Evolutionary conservation across 2,113 vertebrate species (phyloP).

Genomic region (Grammomys surdaster): DNA sequence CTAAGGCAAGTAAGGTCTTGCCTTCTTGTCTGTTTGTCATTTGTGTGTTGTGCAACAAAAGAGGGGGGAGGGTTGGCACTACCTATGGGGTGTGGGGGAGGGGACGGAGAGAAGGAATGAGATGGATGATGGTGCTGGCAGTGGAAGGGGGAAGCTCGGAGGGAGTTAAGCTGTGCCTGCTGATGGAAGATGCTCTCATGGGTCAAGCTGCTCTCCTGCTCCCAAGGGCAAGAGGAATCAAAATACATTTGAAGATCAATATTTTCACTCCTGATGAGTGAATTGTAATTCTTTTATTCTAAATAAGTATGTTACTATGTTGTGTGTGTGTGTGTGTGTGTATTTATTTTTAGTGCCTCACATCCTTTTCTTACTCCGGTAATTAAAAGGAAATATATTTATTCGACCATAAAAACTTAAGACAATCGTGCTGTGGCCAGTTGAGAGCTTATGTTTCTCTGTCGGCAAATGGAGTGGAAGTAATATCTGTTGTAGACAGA

Average conservation of each 20-base stretch:
- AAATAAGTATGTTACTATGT: conserved; percentile 38
- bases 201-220: conserved; percentile 40
- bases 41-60: neutral
- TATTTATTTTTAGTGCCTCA: neutral
- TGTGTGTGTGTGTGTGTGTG: neutral
- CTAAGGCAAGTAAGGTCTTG: conserved; percentile 70
- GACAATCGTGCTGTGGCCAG: neutral
- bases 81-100: neutral
- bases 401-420: conserved; percentile 29
- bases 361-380: neutral
- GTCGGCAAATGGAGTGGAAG: neutral
- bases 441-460: neutral
- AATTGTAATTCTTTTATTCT: neutral
- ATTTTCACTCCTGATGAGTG: neutral
- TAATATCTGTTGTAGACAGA: neutral
- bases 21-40: conserved; percentile 64
- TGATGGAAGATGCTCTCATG: neutral
- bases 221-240: conserved; percentile 35
- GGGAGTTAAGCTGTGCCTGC: neutral
- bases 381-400: neutral
- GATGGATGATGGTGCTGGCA: neutral
- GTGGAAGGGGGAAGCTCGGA: neutral
- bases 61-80: neutral
- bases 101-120: neutral
- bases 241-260: conserved; percentile 43